A percentile compares a stretch with the other conserved stretches of the same genome.
These are phyloP conservation scores for Catharus minimus DNA, from an alignment of 2,113 vertebrate genomes.

Conservation along the genomic window DNA sequence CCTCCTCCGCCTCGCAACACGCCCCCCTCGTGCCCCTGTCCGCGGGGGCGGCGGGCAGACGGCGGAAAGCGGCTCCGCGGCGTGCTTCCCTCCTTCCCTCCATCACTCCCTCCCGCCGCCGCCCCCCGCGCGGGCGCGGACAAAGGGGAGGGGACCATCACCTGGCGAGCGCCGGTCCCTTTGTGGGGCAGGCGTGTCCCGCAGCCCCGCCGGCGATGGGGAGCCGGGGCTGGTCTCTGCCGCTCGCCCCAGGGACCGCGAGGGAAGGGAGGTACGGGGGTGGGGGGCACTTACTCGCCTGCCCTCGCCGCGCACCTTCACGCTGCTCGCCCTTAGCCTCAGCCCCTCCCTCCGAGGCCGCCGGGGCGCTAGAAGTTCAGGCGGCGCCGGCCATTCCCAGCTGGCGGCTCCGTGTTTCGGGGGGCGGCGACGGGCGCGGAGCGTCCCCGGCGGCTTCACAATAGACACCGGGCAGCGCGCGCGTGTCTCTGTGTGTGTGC, in stretches of 20 bases:
- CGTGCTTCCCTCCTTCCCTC: not conserved
- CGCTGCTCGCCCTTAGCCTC: not conserved
- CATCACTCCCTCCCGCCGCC: not conserved
- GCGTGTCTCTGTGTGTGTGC: not conserved
- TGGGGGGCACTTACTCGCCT: not conserved
- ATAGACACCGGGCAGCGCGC: conserved; percentile 23
- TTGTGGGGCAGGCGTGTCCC: not conserved
- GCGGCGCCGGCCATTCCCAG: not conserved
- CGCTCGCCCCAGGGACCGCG: not conserved
- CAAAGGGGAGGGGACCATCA: conserved; percentile 11
- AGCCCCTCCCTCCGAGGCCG: not conserved
- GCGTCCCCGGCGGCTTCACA: conserved; percentile 45
- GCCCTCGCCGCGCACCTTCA: conserved; percentile 19
- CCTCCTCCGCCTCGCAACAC: not conserved
- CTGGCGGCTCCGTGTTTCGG: not conserved
- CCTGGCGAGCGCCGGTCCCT: not conserved
- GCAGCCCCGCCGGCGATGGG: not conserved
- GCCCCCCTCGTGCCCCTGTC: not conserved
- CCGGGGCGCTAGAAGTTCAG: conserved; percentile 4
- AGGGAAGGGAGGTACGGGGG: not conserved
- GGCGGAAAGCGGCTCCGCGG: not conserved
- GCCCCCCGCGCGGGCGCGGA: not conserved
- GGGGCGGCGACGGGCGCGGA: not conserved
- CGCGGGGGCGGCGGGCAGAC: not conserved
- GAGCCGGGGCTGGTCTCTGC: not conserved